Evolutionary conservation across 2,888 invertebrate species (phyloP).

Genomic region (Ophion ellenae): DNA sequence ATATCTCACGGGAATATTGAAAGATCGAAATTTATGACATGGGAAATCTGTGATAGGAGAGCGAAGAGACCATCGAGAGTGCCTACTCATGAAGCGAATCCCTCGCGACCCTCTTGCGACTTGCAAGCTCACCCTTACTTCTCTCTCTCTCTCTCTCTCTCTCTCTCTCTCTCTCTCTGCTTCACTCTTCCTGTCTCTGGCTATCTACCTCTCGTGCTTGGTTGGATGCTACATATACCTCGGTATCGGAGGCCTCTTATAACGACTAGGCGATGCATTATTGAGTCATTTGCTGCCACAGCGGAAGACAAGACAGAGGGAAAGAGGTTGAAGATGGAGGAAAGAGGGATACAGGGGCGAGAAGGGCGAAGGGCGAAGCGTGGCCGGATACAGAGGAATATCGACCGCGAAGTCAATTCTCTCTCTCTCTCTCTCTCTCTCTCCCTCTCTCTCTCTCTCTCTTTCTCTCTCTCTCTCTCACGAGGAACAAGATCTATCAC

Average conservation of each 20-base stretch:
- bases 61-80: conserved; percentile 44
- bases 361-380: not conserved
- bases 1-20: conserved; percentile 8
- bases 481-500: conserved; percentile 15
- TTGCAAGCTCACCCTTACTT: conserved; percentile 21
- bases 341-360: not conserved
- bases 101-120: conserved; percentile 30
- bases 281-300: conserved; percentile 66
- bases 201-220: conserved; percentile 30
- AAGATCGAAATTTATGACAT: conserved; percentile 24
- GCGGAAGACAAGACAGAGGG: conserved; percentile 49
- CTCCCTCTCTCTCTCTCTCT: not conserved
- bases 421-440: conserved; percentile 7
- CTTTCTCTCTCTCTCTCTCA: not conserved
- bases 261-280: conserved; percentile 64
- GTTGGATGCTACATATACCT: conserved; percentile 28
- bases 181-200: not conserved
- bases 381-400: conserved; percentile 27
- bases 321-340: not conserved
- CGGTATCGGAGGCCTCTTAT: conserved; percentile 59
- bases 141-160: not conserved
- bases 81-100: conserved; percentile 47
- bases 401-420: conserved; percentile 35
- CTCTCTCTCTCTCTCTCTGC: conserved; percentile 8
- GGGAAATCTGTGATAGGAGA: conserved; percentile 22